Conservation (phyloP, 2,888 invertebrate genomes). For the Pediacus dermestoides region DNA sequence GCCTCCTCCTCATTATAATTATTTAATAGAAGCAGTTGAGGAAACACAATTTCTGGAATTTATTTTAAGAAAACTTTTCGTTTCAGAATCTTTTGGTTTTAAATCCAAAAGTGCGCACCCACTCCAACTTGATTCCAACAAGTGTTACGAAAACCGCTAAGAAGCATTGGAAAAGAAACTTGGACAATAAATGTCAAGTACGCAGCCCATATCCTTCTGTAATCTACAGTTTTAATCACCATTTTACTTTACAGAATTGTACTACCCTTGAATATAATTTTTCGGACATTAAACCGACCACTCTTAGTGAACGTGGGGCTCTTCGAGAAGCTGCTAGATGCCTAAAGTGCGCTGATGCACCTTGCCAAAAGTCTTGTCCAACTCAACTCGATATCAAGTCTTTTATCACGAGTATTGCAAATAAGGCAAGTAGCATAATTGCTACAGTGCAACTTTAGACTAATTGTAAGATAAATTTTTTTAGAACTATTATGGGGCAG, state of each 20-base stretch:
- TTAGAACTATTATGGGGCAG: conserved; percentile 96
- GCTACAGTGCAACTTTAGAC: neutral
- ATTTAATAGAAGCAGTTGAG: no score
- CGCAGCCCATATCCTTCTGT: no score
- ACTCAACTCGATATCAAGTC: conserved; percentile 96
- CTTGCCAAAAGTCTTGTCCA: conserved; percentile 98
- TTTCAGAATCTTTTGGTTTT: conserved; percentile 79
- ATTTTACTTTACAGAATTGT: conserved; percentile 65
- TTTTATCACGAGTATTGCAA: conserved; percentile 94
- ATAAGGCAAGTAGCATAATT: conserved; percentile 62
- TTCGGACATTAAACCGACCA: conserved; percentile 96
- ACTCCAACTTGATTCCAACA: conserved; percentile 80
- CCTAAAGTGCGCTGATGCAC: conserved; percentile 91
- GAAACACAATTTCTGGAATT: no score
- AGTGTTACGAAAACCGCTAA: conserved; percentile 81
- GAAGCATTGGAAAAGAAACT: conserved; percentile 93
- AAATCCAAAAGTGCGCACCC: conserved; percentile 78
- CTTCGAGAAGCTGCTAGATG: conserved; percentile 85
- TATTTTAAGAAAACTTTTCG: conserved; percentile 21
- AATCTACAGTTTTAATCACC: no score
- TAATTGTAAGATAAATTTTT: no score
- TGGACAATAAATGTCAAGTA: conserved; percentile 77
- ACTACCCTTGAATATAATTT: conserved; percentile 80
- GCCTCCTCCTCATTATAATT: no score
- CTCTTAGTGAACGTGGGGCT: conserved; percentile 92